Evolutionary conservation across 2,797 vertebrate species (phyloP), one percentile per base, ranked within the genome.

Genomic region (Gorsachius magnificus): DNA sequence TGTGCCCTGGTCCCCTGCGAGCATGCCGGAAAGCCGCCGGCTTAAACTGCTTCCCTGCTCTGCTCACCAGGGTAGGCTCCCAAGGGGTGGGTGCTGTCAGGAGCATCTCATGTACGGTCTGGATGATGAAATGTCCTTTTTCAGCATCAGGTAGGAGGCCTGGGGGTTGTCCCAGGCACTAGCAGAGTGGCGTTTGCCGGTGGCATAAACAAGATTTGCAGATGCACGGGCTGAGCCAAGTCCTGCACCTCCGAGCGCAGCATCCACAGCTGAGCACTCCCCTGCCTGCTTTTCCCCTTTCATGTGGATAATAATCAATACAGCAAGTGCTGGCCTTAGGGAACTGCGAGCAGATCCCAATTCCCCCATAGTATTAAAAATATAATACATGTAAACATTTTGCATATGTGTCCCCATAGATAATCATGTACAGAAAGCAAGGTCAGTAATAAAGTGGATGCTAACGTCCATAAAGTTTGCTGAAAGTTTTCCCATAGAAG

Each of bases 21-120:
- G 43, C 1, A 2, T 15, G 53, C 20, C 3, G 4, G 61, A 66
- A 33, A 26, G 38, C 16, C 2, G 1, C 16, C 0, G 0, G 15
- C 51, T 91, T 76, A 36, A 71, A 22, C 41, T 0, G 0, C 50
- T 50, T 6, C 53, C 33, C 18, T 1, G 0, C 33, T 43, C 31
- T 56, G 66, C 2, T 1, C 19, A 3, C 11, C 4, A 7, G 54
- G 22, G 13, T 10, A 25, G n/a, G 29, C 36, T 89, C 35, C 51
- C n/a, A 18, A 21, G 17, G 50, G 48, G 19, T 0, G 0, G 54
- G 50, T 75, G 53, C 57, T 33, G 9, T 68, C 33, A 21, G 87
- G 15, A 79, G 13, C 66, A 50, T 11, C 75, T 84, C 29, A 1
- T 22, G 8, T 25, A 14, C 6, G 1, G 50, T 16, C 58, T 57